phyloP scores from a whole-genome alignment of 2,797 vertebrate genomes.

The Intellagama lesueurii region DNA sequence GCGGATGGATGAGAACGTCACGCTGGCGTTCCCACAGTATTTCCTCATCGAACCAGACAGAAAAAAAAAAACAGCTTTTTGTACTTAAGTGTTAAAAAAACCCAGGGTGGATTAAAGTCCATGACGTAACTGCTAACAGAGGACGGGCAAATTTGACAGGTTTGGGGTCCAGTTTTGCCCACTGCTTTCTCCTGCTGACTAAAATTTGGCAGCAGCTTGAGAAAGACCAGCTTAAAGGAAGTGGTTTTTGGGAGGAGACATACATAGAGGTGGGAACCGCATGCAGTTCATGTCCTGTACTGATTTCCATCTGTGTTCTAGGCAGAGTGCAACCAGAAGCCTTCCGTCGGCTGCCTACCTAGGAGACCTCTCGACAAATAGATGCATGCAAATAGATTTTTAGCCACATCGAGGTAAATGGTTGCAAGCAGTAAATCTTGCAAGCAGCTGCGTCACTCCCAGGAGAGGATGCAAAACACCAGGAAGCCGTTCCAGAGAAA shows the following conservation, averaged over 20 bases:
- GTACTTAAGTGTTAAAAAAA: no score
- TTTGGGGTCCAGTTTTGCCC: no score
- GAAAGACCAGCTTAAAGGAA: no score
- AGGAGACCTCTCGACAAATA: conserved; percentile 26
- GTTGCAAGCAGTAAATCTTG: background rate
- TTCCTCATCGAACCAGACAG: background rate
- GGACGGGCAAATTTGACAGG: no score
- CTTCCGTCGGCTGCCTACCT: conserved; percentile 27
- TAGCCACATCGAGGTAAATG: conserved; percentile 30
- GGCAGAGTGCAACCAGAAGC: background rate
- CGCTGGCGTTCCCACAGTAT: background rate
- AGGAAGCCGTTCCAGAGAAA: background rate
- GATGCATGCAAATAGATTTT: conserved; percentile 48
- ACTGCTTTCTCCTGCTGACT: no score
- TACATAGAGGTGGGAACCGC: background rate
- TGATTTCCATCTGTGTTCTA: no score
- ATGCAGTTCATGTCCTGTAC: no score
- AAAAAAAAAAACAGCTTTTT: no score
- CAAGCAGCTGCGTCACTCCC: conserved; percentile 36
- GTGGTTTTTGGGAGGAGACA: background rate
- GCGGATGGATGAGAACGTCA: background rate
- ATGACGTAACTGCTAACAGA: no score
- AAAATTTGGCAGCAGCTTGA: no score
- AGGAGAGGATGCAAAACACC: conserved; percentile 1
- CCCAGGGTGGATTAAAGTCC: no score